Base-by-base conservation (phyloP, 2,113 vertebrate species). In the Bos javanicus region DNA sequence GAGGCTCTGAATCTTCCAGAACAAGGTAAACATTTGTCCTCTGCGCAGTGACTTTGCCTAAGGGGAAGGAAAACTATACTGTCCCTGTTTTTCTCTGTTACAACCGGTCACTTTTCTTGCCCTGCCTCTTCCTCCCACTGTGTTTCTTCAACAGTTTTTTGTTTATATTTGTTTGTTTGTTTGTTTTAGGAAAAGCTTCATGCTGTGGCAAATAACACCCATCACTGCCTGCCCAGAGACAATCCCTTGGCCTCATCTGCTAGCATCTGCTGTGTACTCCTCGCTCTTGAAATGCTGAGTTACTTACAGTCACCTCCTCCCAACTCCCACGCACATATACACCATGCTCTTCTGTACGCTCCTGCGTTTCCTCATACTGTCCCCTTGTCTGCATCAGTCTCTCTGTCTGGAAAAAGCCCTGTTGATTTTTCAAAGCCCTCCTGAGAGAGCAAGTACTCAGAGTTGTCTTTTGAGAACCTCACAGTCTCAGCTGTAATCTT, bases 311-410 rank as follows among this genome's bases (percentile, higher is more conserved):
- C 36, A 19, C 1, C 14, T 28, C 10, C 43, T 52, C 11, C 5
- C 0, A 4, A 3, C 57, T 39, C 17, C 5, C 36, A 30, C 39
- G 16, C 17, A 17, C 7, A 17, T 14, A 33, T 12, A 39, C 30
- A 48, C 6, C 23, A 11, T 3, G 8, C 23, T 23, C 23, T 5
- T 62, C 17, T 50, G 1, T 0, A 8, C 7, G 2, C 6, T 59
- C 36, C 5, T 52, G 56, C 25, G 39, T 97, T 87, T 14, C 5
- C 30, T 59, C 23, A 81, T 2, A 9, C 21, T 52, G 6, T 46
- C 52, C 59, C 13, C 5, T 64, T 39, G 59, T 57, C 54, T 19
- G 9, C 23, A 30, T 67, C 52, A 81, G 57, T 15, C 15, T 50
- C 39, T 33, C 78, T 43, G 21, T 86, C 52, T 64, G 8, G 15